phyloP scores from a whole-genome alignment of 2,888 invertebrate genomes.

The Brachyopa scutellaris region DNA sequence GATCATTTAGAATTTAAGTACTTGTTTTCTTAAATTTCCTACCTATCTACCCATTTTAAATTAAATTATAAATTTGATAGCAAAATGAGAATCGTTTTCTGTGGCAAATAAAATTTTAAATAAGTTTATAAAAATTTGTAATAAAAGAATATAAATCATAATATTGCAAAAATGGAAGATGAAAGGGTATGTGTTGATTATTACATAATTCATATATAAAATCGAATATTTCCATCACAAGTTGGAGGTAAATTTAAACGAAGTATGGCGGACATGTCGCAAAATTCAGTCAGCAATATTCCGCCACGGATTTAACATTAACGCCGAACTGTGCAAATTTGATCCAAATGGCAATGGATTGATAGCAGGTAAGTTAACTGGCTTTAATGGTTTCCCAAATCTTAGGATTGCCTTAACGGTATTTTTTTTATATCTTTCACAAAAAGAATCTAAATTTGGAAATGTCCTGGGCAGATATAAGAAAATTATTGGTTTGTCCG shows the following conservation, averaged over 20 bases:
- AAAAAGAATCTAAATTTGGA: conserved; percentile 88
- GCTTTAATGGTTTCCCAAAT: background rate
- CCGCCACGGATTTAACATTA: conserved; percentile 87
- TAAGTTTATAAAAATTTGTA: background rate
- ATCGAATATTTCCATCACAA: conserved; percentile 1
- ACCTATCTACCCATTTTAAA: background rate
- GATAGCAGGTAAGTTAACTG: conserved; percentile 84
- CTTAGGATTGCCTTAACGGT: too few relatives aligned
- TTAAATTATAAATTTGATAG: background rate
- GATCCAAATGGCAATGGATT: conserved; percentile 87
- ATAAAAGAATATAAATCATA: background rate
- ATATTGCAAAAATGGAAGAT: conserved; percentile 65
- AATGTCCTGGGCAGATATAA: conserved; percentile 87
- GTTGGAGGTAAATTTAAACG: conserved; percentile 82
- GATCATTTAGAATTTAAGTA: too few relatives aligned
- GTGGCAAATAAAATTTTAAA: background rate
- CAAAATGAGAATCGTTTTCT: too few relatives aligned
- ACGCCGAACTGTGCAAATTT: conserved; percentile 87
- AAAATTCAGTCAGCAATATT: conserved; percentile 90
- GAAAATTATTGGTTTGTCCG: conserved; percentile 86
- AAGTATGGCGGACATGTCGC: conserved; percentile 91
- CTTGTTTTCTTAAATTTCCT: background rate
- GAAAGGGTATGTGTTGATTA: conserved; percentile 58
- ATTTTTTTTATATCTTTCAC: too few relatives aligned
- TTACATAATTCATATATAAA: background rate